Evolutionary conservation across 2,113 vertebrate genomes (phyloP).

Genomic region (Dipodomys merriami): DNA sequence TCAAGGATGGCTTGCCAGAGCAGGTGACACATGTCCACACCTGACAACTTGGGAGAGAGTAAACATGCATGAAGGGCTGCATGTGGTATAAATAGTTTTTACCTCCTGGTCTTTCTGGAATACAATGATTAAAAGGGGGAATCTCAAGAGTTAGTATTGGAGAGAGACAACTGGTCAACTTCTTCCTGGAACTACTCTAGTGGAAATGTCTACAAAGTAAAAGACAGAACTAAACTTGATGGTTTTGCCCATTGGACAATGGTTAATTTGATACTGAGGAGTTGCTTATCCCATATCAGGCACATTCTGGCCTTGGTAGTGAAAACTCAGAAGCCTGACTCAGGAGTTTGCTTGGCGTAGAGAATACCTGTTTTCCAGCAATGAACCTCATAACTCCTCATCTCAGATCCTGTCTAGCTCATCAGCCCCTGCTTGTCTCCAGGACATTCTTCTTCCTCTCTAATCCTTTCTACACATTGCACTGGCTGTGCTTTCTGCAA

Average conservation of each 20-base stretch:
- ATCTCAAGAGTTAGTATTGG: neutral
- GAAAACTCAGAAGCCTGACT: neutral
- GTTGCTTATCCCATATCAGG: neutral
- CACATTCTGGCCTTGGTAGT: neutral
- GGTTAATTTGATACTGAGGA: neutral
- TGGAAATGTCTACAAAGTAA: neutral
- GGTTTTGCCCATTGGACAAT: neutral
- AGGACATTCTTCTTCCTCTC: neutral
- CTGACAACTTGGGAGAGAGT: rapidly evolving
- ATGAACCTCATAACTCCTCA: neutral
- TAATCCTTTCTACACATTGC: neutral
- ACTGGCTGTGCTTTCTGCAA: neutral
- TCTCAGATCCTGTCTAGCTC: neutral
- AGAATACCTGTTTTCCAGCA: no score
- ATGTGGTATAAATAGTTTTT: neutral
- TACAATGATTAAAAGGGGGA: neutral
- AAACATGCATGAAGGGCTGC: neutral
- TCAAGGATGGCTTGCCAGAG: neutral
- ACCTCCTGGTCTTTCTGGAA: neutral
- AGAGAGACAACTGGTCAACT: neutral
- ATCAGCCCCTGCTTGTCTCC: neutral
- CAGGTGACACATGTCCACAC: neutral
- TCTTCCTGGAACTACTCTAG: neutral
- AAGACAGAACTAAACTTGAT: neutral
- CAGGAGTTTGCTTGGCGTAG: neutral